Evolutionary conservation across 2,888 invertebrate species (phyloP), one percentile per base, ranked within the genome.

Genomic region (Poecilobothrus nobilitatus): DNA sequence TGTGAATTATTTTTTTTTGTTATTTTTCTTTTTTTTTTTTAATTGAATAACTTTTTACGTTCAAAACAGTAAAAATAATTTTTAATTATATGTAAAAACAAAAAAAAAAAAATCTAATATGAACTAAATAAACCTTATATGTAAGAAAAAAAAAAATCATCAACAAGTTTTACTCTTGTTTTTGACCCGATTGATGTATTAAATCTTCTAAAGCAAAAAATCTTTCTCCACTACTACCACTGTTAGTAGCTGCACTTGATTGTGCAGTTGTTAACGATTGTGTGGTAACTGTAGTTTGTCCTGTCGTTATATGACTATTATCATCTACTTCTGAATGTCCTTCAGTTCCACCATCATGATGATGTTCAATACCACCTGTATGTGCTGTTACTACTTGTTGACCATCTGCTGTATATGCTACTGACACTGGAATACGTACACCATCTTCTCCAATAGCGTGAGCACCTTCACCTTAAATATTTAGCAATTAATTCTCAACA

Each of bases 361-460:
- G 80, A n/a, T 80, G 80, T 68, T 79, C 78, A 8, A 44, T 63
- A 34, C 70, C 66, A 53, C 53, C 68, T 27, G 61, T 83, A 83
- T 21, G 75, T 33, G 66, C 67, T 20, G 65, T 67, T n/a, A 79
- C 80, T 70, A 80, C 79, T 65, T 79, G 80, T 69, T 80, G 80
- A 68, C 80, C 81, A 71, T 81, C 80, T 70, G 78, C 78, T 6
- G 80, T 79, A 69, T 79, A 80, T 10, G 82, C 80, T 3, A 81
- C 82, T 6, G 82, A 82, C 15, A 82, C 82, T n/a, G 82, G 82
- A 73, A 82, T 82, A 68, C 81, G 79, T 22, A 81, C 80, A 61
- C 82, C 81, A 71, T 81, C 82, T 73, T 82, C 82, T 37, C 80
- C 80, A 41, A 81, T 81, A 20, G 81, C 81, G 73, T 82, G 81